Conservation (phyloP, 1,140 invertebrate species). For the Bicyclus anynana region DNA sequence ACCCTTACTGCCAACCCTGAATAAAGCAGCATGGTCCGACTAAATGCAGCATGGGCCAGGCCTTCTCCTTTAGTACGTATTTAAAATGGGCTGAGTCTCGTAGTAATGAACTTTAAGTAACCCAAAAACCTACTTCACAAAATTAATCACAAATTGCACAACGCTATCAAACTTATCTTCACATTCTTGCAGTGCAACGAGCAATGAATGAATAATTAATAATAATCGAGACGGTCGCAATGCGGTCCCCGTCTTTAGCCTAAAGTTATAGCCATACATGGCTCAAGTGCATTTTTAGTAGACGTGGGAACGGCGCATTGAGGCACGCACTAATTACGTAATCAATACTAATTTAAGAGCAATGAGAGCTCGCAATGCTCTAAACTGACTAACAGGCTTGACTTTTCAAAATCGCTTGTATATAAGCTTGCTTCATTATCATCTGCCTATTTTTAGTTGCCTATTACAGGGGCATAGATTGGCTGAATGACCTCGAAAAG, state of each 20-base stretch:
- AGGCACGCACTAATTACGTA: background rate
- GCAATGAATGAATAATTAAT: background rate
- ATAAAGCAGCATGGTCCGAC: no score
- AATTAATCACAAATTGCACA: background rate
- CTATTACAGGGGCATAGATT: no score
- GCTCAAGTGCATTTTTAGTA: background rate
- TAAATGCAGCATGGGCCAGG: no score
- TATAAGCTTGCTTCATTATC: no score
- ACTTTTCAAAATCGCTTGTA: no score
- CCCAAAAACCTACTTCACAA: background rate
- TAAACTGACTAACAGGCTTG: no score
- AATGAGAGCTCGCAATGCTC: background rate
- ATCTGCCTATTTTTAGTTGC: no score
- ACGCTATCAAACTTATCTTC: background rate
- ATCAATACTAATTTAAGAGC: background rate
- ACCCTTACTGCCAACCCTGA: no score
- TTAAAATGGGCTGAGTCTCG: no score
- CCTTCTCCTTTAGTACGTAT: no score
- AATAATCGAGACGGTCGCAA: slow-evolving; percentile 1
- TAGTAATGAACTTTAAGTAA: background rate
- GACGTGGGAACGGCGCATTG: background rate
- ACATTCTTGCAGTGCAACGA: background rate
- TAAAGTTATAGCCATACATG: slow-evolving; percentile 1
- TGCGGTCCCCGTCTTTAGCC: background rate
- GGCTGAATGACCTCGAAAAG: no score